Evolutionary conservation across 2,797 vertebrate species (phyloP), one percentile per base, ranked within the genome.

Genomic region (Lepus townsendii): DNA sequence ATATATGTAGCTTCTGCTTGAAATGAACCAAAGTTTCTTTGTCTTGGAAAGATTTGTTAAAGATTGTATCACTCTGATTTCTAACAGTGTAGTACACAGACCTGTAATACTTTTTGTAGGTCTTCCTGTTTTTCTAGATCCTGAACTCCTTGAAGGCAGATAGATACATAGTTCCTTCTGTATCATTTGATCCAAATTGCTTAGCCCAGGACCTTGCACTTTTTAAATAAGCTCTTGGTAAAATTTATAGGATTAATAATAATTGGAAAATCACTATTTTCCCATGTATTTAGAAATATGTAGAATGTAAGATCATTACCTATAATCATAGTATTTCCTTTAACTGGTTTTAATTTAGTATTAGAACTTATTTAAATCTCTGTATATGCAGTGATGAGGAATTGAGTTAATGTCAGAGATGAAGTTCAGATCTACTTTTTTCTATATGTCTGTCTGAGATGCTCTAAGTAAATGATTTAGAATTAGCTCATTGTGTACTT

Each of bases 351-450:
- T 71, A 30, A 66, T 83, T 77, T 65, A 91, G 50, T 88, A 26
- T 79, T 73, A 66, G 22, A 60, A 77, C 57, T 78, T 92, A 47
- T 76, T 54, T 62, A 80, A 85, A 47, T 94, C 38, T 75, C 76
- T 91, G 19, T 71, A 66, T 87, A 78, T 60, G 27, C 54, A 38
- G 72, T 77, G 10, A 32, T 63, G 6, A 20, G 14, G 62, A 24
- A 71, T 27, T 19, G 19, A 26, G 9, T 32, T 94, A 85, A 94
- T 93, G 19, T 83, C 54, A 57, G 71, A 95, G 91, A 69, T 76
- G 54, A 63, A 88, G 3, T 60, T 79, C n/a, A 87, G 22, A 68
- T 75, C 17, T 8, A 32, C 3, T 38, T 38, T 80, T 84, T 89
- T 72, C 32, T 72, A 54, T 32, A 78, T 32, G 4, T 88, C 17